phyloP scores from a whole-genome alignment of 2,113 vertebrate species.

The Odocoileus virginianus region DNA sequence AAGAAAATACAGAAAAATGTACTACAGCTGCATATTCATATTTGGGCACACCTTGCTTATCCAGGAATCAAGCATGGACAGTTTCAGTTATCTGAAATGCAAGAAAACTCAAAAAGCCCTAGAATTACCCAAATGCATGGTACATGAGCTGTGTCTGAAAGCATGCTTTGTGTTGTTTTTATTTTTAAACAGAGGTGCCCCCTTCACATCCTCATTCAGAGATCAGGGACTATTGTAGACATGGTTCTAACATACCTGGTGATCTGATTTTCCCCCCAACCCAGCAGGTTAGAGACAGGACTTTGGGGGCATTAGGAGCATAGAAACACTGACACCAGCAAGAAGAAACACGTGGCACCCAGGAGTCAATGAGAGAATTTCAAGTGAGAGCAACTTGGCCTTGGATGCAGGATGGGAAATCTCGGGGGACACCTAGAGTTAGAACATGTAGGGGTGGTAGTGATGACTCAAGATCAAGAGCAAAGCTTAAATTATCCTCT shows the following conservation, averaged over 20 bases:
- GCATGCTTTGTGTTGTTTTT: not conserved
- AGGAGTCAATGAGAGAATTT: not conserved
- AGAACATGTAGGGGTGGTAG: not conserved
- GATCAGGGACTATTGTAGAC: not conserved
- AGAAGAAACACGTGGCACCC: not conserved
- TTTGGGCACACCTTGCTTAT: not conserved
- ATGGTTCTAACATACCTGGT: fast-evolving
- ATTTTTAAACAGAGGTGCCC: not conserved
- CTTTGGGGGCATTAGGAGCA: fast-evolving
- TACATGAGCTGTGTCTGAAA: not conserved
- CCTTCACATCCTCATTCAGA: not conserved
- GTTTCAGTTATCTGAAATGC: not conserved
- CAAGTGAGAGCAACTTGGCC: not conserved
- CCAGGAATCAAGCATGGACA: not conserved
- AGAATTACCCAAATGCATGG: not conserved
- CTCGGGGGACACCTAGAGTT: not conserved
- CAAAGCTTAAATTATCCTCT: not conserved
- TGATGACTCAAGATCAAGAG: not conserved
- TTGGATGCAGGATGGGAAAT: not conserved
- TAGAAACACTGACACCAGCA: not conserved
- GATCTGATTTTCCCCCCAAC: not conserved
- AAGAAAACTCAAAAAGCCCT: not conserved
- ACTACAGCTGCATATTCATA: not conserved
- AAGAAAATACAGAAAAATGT: not conserved
- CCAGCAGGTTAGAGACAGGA: not conserved